Base-by-base conservation (phyloP, 2,113 vertebrate genomes). In the Leucoraja erinaceus region DNA sequence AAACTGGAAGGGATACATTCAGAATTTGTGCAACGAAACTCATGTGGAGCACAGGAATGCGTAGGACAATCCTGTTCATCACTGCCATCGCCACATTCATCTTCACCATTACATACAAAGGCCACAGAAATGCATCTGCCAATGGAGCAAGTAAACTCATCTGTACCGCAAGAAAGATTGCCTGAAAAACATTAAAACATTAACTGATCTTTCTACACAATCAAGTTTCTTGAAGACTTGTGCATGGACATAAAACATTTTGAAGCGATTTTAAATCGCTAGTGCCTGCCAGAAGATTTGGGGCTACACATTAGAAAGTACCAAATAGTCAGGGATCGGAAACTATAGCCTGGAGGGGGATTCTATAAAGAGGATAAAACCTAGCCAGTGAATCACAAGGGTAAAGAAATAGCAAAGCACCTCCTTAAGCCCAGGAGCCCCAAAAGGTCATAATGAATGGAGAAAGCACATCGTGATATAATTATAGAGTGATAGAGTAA, bases 41-140 rank as follows among this genome's bases (percentile, higher is more conserved):
- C 84, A 61, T 84, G 93, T 72, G 84, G 61, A 14, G 38, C 84
- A 86, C 93, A 93, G 63, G 66, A 38, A n/a, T 18, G 11, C 33
- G 38, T 18, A 25, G 63, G 28, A 22, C 93, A 93, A 47, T 38
- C 31, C 18, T 56, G 7, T 72, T 93, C 93, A 76, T 93, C 93
- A 76, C 78, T 86, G 47, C 93, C 84, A 75, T 93, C 93, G 61
- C 10, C 93, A 88, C 93, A 93, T 47, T 93, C 93, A 90, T 84
- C 63, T 22, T 93, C 22, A n/a, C 84, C 66, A 63, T 93, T 76
- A 33, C 93, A 93, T 6, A 84, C 61, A 84, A 93, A 93, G 16
- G 54, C 38, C 33, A 9, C 11, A 9, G 93, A 68, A 81, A 92
- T 61, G 38, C 93, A 93, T 59, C 84, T 68, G 16, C 28, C 66